These are phyloP conservation scores for Thaumetopoea pityocampa DNA, from an alignment of 1,140 invertebrate species.

Conservation along the genomic window DNA sequence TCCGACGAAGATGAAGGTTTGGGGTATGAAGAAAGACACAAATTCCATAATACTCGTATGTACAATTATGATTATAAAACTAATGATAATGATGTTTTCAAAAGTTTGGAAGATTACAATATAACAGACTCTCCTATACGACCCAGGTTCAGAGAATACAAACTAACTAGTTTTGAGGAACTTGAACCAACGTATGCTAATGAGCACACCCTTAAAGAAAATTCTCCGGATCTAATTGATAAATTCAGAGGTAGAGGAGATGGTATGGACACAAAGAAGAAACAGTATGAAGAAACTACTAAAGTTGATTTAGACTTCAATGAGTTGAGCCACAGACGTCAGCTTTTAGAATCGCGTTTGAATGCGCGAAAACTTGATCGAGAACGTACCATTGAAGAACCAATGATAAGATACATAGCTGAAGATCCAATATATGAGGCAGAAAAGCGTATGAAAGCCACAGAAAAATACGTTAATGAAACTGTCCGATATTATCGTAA, in stretches of 20 bases:
- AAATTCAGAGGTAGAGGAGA: constrained; percentile 79
- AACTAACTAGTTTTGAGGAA: constrained; percentile 63
- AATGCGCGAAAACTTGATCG: constrained; percentile 76
- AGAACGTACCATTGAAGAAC: constrained; percentile 52
- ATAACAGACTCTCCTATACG: constrained; percentile 67
- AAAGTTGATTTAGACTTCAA: constrained; percentile 68
- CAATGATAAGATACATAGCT: constrained; percentile 66
- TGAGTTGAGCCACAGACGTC: constrained; percentile 82
- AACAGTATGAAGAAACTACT: constrained; percentile 66
- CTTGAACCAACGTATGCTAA: constrained; percentile 70
- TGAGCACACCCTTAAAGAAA: constrained; percentile 48
- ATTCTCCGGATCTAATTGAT: constrained; percentile 65
- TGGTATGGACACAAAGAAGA: constrained; percentile 79
- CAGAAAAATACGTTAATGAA: constrained; percentile 75
- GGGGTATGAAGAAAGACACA: constrained; percentile 78
- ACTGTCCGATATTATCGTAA: constrained; percentile 72
- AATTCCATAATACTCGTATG: constrained; percentile 49
- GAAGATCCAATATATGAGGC: constrained; percentile 72
- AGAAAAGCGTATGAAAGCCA: constrained; percentile 69
- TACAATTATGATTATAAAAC: constrained; percentile 59
- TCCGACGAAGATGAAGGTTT: constrained; percentile 87
- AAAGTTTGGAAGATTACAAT: constrained; percentile 46
- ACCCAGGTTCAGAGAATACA: constrained; percentile 66
- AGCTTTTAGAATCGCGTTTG: constrained; percentile 84
- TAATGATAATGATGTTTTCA: constrained; percentile 46